Conservation (phyloP, 2,888 invertebrate genomes). For the Eumacrocentrus americanus region DNA sequence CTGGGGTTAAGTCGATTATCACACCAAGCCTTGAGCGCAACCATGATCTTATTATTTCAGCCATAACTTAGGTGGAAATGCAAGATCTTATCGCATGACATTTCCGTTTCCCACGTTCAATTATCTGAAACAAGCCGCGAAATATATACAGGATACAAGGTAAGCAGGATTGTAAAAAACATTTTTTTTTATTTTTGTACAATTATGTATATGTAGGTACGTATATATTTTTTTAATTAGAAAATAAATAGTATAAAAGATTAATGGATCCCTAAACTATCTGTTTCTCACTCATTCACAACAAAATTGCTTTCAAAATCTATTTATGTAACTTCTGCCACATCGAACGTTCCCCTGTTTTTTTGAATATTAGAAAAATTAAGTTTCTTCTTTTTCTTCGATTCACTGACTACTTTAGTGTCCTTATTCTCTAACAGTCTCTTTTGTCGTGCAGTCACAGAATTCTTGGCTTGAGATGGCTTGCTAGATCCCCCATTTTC, state of each 20-base stretch:
- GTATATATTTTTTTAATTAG: no score
- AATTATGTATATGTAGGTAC: no score
- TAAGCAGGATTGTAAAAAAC: neutral
- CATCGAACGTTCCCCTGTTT: neutral
- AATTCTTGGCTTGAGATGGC: no score
- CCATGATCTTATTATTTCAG: slow-evolving; percentile 69
- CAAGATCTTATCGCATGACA: neutral
- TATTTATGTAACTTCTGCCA: neutral
- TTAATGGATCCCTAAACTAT: no score
- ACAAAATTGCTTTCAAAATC: no score
- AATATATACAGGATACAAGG: neutral
- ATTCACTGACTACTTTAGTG: neutral
- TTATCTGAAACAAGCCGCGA: slow-evolving; percentile 22
- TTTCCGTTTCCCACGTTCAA: neutral
- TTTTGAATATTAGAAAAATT: neutral
- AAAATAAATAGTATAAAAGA: no score
- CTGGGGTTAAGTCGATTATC: slow-evolving; percentile 65
- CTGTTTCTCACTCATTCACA: no score
- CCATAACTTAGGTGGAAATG: slow-evolving; percentile 58
- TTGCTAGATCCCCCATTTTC: neutral
- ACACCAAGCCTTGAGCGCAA: slow-evolving; percentile 65
- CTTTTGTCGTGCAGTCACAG: neutral
- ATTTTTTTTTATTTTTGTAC: neutral
- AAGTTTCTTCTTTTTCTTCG: neutral
- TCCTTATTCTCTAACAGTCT: neutral